These are phyloP conservation scores for Marmota flaviventris DNA, from an alignment of 2,113 vertebrate genomes.

Conservation along the genomic window DNA sequence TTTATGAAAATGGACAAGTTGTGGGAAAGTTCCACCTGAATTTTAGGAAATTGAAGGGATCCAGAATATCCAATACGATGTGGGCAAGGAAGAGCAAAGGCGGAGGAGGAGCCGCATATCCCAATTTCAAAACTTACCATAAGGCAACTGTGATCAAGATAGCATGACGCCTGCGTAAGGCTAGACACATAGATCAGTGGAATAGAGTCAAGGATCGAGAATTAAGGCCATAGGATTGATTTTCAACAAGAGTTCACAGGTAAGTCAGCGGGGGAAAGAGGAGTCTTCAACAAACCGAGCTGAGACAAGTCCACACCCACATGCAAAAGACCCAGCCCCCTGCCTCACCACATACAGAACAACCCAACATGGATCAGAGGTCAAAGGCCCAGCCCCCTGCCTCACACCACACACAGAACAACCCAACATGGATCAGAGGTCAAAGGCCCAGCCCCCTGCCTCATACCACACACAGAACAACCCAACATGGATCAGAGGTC, in stretches of 20 bases:
- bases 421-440: too few relatives aligned
- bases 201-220: not conserved
- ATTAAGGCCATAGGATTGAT: not conserved
- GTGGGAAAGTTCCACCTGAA: not conserved
- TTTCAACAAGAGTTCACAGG: not conserved
- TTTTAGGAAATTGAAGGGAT: not conserved
- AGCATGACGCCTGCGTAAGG: fast-evolving
- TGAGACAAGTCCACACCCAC: not conserved
- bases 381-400: not conserved
- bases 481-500: too few relatives aligned
- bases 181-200: not conserved
- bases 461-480: too few relatives aligned
- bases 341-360: not conserved
- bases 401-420: too few relatives aligned
- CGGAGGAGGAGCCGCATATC: not conserved
- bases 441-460: too few relatives aligned
- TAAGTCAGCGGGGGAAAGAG: not conserved
- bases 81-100: not conserved
- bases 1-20: not conserved
- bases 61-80: not conserved
- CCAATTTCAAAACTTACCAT: not conserved
- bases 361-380: too few relatives aligned
- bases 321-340: not conserved
- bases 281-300: not conserved
- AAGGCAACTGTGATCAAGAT: not conserved